A percentile compares a stretch with the other conserved stretches of the same genome.
These are phyloP conservation scores for Indri indri DNA, from an alignment of 2,113 vertebrate genomes.

Conservation along the genomic window DNA sequence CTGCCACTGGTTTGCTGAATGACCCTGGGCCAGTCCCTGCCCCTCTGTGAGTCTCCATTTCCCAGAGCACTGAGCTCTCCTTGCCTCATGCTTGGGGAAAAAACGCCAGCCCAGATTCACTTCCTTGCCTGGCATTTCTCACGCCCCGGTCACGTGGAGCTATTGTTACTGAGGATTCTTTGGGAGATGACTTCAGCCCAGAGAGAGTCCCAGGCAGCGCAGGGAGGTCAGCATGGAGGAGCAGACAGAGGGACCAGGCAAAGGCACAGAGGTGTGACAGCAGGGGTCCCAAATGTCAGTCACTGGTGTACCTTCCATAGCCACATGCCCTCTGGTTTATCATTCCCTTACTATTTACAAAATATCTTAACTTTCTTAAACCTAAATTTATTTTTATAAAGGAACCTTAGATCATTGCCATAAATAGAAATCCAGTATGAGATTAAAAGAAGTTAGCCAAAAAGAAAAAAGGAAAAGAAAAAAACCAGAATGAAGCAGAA, in stretches of 20 bases:
- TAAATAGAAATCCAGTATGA: conserved; percentile 25
- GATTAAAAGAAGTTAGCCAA: background rate
- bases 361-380: background rate
- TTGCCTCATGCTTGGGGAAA: background rate
- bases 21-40: background rate
- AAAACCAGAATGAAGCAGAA: background rate
- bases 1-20: background rate
- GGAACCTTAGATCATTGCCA: background rate
- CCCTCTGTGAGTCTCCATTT: background rate
- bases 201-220: background rate
- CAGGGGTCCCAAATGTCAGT: background rate
- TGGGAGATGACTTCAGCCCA: background rate
- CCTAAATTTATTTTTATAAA: conserved; percentile 48
- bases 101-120: background rate
- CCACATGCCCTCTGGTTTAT: background rate
- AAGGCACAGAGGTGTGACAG: background rate
- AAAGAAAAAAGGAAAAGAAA: background rate
- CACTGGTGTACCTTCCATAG: background rate
- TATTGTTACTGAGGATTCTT: background rate
- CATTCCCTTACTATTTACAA: background rate
- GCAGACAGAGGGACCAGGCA: background rate
- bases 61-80: background rate
- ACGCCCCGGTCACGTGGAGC: background rate
- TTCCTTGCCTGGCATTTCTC: conserved; percentile 1
- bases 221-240: background rate